A percentile compares a stretch with the other conserved stretches of the same genome.
Conservation (phyloP, 2,797 vertebrate genomes). For the Ctenochaetus hawaiiensis region DNA sequence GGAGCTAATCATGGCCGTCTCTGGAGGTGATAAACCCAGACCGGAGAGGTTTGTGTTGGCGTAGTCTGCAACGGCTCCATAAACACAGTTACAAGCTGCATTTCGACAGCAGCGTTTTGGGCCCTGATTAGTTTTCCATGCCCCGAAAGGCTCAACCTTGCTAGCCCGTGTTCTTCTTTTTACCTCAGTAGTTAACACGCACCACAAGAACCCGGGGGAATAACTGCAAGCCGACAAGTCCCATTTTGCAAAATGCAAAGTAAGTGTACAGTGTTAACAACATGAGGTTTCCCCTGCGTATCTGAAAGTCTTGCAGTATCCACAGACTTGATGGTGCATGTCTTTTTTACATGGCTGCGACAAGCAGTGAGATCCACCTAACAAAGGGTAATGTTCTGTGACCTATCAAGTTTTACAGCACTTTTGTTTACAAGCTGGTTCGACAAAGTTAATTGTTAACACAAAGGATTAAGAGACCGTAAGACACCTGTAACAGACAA, state of each 20-base stretch:
- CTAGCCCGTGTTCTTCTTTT: slow-evolving; percentile 36
- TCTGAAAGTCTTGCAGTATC: slow-evolving; percentile 44
- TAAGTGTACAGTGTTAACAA: slow-evolving; percentile 62
- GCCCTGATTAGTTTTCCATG: slow-evolving; percentile 72
- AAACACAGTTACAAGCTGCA: slow-evolving; percentile 75
- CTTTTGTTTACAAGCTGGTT: slow-evolving; percentile 79
- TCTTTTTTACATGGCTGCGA: slow-evolving; percentile 62
- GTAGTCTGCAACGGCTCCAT: slow-evolving; percentile 66
- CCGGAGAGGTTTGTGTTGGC: slow-evolving; percentile 71
- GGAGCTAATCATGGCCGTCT: slow-evolving; percentile 79
- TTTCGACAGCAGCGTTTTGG: slow-evolving; percentile 72
- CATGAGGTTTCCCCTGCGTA: slow-evolving; percentile 61
- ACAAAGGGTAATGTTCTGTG: slow-evolving; percentile 80
- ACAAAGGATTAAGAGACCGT: slow-evolving; percentile 43
- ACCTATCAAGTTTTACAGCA: slow-evolving; percentile 76
- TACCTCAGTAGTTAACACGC: slow-evolving; percentile 39
- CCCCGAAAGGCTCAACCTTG: slow-evolving; percentile 49
- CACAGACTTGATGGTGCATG: slow-evolving; percentile 65
- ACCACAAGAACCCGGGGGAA: slow-evolving; percentile 49
- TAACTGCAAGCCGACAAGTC: slow-evolving; percentile 31
- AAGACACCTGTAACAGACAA: slow-evolving; percentile 41
- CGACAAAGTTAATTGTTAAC: slow-evolving; percentile 82
- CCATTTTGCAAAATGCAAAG: slow-evolving; percentile 61
- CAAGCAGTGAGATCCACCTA: slow-evolving; percentile 63
- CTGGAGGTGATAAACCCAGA: slow-evolving; percentile 77